Evolutionary conservation across 2,888 invertebrate species (phyloP).

Genomic region (Mimachlamys varia): DNA sequence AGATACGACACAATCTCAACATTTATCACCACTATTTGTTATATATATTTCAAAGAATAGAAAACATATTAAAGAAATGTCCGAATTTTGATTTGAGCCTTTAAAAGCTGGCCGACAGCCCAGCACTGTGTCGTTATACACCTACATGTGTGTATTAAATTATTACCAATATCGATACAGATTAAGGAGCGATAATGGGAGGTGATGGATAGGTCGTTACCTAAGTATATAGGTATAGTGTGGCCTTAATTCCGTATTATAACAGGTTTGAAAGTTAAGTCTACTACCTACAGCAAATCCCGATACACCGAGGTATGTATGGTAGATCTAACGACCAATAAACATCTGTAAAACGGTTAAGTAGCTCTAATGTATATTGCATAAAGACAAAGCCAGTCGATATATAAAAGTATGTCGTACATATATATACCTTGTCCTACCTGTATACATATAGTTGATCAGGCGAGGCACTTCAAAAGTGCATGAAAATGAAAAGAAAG

Average conservation of each 20-base stretch:
- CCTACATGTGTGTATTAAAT: not conserved
- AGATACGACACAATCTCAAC: too few species aligned
- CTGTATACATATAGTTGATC: not conserved
- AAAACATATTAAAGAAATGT: too few species aligned
- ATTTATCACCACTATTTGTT: too few species aligned
- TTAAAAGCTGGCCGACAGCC: too few species aligned
- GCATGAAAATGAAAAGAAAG: conserved; percentile 6
- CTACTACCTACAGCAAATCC: not conserved
- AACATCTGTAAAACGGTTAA: not conserved
- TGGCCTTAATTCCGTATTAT: not conserved
- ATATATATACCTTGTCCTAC: not conserved
- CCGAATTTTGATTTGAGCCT: too few species aligned
- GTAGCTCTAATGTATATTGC: not conserved
- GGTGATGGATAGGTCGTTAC: not conserved
- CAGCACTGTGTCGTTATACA: not conserved
- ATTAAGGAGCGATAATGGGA: not conserved
- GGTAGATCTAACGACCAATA: not conserved
- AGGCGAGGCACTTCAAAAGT: not conserved
- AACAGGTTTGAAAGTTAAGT: not conserved
- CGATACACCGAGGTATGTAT: too few species aligned
- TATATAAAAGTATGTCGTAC: not conserved
- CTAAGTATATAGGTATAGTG: not conserved
- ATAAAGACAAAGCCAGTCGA: not conserved
- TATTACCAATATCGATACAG: not conserved
- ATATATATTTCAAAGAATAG: too few species aligned